Conservation (phyloP, 2,113 vertebrate species). For the Piliocolobus tephrosceles region DNA sequence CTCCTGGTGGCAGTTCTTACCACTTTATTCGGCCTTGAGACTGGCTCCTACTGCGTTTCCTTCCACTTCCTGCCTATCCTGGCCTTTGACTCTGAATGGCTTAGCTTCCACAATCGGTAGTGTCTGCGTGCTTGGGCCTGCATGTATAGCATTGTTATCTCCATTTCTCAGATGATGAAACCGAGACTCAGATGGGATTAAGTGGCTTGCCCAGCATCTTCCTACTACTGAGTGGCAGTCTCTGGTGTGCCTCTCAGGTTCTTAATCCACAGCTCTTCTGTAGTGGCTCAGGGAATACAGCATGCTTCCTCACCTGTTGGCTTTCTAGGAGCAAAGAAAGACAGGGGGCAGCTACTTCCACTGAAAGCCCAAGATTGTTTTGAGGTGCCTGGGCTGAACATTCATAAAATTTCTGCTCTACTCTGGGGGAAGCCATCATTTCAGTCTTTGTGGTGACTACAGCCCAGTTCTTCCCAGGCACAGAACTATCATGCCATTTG, state of each 20-base stretch:
- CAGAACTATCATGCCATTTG: neutral
- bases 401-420: neutral
- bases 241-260: neutral
- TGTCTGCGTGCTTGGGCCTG: neutral
- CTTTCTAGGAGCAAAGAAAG: neutral
- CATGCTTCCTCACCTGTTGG: neutral
- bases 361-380: neutral
- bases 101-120: neutral
- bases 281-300: neutral
- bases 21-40: neutral
- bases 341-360: neutral
- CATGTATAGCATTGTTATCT: no score
- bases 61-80: neutral
- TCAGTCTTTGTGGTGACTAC: neutral
- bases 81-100: neutral
- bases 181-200: neutral
- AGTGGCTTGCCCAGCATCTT: neutral
- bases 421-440: neutral
- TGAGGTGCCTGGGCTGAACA: neutral
- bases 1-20: neutral
- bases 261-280: neutral
- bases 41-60: neutral
- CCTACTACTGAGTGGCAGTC: neutral
- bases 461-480: neutral
- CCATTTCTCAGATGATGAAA: conserved; percentile 26